These are phyloP conservation scores for Yponomeuta evonymella DNA, from an alignment of 2,888 invertebrate species.

Conservation along the genomic window DNA sequence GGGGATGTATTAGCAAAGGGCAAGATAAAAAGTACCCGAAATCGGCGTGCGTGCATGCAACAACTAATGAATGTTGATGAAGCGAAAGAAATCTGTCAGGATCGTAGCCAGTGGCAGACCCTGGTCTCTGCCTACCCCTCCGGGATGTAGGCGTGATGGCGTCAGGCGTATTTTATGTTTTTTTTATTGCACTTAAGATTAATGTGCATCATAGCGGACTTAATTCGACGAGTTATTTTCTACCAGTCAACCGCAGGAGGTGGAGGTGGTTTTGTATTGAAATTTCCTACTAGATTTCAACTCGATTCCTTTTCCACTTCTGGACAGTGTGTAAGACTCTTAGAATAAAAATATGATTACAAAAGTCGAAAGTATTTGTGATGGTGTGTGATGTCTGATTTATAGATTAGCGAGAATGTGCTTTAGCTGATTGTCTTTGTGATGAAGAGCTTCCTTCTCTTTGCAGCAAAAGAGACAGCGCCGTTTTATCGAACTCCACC, in stretches of 20 bases:
- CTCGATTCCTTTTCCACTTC: not conserved
- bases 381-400: constrained; percentile 54
- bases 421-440: constrained; percentile 58
- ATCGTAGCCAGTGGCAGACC: no score
- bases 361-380: constrained; percentile 36
- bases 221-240: not conserved
- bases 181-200: not conserved
- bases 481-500: no score
- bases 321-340: constrained; percentile 26
- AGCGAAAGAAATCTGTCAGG: no score
- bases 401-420: constrained; percentile 53
- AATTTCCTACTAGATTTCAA: not conserved
- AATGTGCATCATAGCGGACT: no score
- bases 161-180: no score
- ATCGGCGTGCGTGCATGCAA: no score
- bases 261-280: not conserved
- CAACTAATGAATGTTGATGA: no score
- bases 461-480: not conserved
- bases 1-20: no score
- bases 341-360: constrained; percentile 64
- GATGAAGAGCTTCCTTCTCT: constrained; percentile 34
- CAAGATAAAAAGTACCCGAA: no score
- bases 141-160: no score
- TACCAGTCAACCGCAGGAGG: not conserved
- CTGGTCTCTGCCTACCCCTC: no score